Percentiles rank a stretch among this genome's conserved stretches.
Evolutionary conservation across 2,888 invertebrate genomes (phyloP).

Genomic region (Microchrysa polita): DNA sequence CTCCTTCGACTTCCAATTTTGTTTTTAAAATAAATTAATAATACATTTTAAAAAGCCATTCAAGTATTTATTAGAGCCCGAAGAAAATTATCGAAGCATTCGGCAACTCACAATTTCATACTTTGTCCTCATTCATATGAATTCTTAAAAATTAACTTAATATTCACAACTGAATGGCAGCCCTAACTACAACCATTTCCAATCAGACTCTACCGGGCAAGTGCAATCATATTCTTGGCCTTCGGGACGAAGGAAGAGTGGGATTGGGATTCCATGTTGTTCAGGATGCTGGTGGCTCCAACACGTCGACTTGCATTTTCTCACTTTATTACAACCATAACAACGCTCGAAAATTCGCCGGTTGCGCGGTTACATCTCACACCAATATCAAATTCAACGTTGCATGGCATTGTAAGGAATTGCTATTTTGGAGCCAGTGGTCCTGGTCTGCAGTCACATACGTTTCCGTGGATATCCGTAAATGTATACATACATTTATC

Average conservation of each 20-base stretch:
- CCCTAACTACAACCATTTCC: not conserved
- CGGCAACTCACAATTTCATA: too few species aligned
- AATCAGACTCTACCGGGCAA: not conserved
- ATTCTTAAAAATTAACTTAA: too few species aligned
- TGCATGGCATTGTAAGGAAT: too few species aligned
- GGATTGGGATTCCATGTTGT: not conserved
- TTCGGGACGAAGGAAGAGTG: too few species aligned
- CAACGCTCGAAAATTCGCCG: not conserved
- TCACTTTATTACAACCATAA: constrained; percentile 31
- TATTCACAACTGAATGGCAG: not conserved
- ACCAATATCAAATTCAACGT: not conserved
- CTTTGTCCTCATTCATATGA: too few species aligned
- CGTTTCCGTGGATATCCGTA: too few species aligned
- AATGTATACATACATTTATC: not conserved
- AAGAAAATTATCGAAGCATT: too few species aligned
- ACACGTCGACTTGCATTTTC: constrained; percentile 30
- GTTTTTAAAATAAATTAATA: too few species aligned
- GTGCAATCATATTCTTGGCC: not conserved
- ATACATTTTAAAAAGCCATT: too few species aligned
- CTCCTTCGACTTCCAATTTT: too few species aligned
- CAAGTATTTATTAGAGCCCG: too few species aligned
- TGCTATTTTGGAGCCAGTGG: not conserved
- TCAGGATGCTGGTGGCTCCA: constrained; percentile 16
- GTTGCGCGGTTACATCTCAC: constrained; percentile 21
- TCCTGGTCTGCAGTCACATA: not conserved